Evolutionary conservation across 1,140 invertebrate genomes (phyloP).

Genomic region (Nymphalis io): DNA sequence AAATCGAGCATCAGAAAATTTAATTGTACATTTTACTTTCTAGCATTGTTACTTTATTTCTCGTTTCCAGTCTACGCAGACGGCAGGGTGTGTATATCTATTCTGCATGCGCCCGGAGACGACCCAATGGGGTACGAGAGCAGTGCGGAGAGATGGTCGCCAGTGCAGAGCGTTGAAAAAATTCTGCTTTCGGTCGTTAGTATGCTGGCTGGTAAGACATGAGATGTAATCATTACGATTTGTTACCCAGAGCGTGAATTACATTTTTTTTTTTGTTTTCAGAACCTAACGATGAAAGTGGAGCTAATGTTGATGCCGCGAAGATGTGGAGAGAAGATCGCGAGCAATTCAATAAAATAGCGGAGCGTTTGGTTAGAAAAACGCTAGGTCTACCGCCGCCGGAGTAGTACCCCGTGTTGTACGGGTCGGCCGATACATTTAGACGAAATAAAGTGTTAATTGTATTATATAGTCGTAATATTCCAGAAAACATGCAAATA

Average conservation of each 20-base stretch:
- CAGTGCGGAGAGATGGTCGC: slow-evolving; percentile 96
- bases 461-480: too few relatives aligned
- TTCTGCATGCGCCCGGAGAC: slow-evolving; percentile 99
- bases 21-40: neutral
- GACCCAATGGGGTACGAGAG: slow-evolving; percentile 99
- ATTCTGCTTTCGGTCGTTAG: slow-evolving; percentile 99
- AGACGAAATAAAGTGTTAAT: too few relatives aligned
- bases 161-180: slow-evolving; percentile 99
- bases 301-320: slow-evolving; percentile 99
- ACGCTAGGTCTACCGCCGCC: slow-evolving; percentile 83
- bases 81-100: slow-evolving; percentile 99
- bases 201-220: slow-evolving; percentile 91
- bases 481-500: too few relatives aligned
- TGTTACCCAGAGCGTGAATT: neutral
- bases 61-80: slow-evolving; percentile 89
- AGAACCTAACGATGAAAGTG: slow-evolving; percentile 99
- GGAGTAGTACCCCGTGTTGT: neutral
- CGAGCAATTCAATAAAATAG: slow-evolving; percentile 96
- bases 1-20: too few relatives aligned
- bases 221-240: too few relatives aligned
- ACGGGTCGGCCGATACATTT: too few relatives aligned
- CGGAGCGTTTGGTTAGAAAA: slow-evolving; percentile 94
- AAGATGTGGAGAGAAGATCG: slow-evolving; percentile 99
- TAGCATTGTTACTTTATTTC: neutral
- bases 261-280: slow-evolving; percentile 36